Conservation (phyloP, 2,113 vertebrate genomes). For the Actenoides lindsayi region DNA sequence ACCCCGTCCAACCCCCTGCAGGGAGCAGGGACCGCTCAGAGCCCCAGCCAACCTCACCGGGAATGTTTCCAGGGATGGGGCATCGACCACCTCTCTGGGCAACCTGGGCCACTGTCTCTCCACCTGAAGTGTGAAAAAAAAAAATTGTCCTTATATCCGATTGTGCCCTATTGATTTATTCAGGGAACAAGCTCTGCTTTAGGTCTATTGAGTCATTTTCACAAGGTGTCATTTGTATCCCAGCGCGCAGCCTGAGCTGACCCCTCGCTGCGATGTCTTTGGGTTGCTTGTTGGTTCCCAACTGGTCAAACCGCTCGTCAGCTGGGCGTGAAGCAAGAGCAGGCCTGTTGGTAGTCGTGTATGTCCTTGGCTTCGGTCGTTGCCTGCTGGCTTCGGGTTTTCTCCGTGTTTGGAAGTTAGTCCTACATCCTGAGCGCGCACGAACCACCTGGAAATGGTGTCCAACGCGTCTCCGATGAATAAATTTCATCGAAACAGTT, state of each 20-base stretch:
- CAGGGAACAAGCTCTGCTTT: not conserved
- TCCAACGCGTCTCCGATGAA: accelerated
- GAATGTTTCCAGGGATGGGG: not conserved
- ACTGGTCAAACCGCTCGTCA: not conserved
- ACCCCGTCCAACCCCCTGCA: not conserved
- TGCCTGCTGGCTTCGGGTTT: not conserved
- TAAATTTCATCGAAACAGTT: accelerated
- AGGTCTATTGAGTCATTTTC: not conserved
- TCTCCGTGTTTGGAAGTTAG: not conserved
- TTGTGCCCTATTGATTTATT: accelerated
- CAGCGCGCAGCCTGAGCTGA: not conserved
- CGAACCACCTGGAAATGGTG: not conserved
- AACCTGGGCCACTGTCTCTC: not conserved
- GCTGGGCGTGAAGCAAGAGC: not conserved
- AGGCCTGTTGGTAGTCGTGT: not conserved
- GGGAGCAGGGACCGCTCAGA: not conserved
- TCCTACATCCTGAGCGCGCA: accelerated
- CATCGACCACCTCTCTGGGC: not conserved
- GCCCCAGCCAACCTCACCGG: not conserved
- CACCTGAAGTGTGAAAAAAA: too few species aligned
- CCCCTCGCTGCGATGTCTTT: accelerated
- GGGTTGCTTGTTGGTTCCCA: not conserved
- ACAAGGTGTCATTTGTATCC: not conserved
- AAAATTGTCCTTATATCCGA: too few species aligned
- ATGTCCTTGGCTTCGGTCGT: not conserved